Evolutionary conservation across 2,888 invertebrate genomes (phyloP).

Genomic region (Zaprionus obscuricornis): DNA sequence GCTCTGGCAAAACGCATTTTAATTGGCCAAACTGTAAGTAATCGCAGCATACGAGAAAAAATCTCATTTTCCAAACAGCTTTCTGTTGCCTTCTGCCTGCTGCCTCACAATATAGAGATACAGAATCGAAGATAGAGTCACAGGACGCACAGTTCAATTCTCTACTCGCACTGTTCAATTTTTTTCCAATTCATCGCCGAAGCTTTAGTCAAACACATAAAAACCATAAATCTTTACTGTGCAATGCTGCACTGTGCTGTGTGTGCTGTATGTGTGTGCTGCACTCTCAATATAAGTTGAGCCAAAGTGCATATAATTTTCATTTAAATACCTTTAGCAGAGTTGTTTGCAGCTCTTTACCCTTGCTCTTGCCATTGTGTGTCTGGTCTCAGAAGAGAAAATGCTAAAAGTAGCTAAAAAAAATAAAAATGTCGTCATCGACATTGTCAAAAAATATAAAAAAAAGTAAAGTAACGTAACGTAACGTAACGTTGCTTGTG

Average conservation of each 20-base stretch:
- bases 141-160: slow-evolving; percentile 12
- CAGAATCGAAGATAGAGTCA: too few species aligned
- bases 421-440: too few species aligned
- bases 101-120: too few species aligned
- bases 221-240: slow-evolving; percentile 66
- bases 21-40: slow-evolving; percentile 47
- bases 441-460: too few species aligned
- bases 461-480: neutral
- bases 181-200: slow-evolving; percentile 58
- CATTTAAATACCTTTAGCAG: slow-evolving; percentile 69
- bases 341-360: slow-evolving; percentile 31
- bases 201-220: slow-evolving; percentile 38
- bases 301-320: slow-evolving; percentile 69
- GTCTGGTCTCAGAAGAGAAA: slow-evolving; percentile 9
- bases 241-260: slow-evolving; percentile 43
- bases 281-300: too few species aligned
- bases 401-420: slow-evolving; percentile 13
- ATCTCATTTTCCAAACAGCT: slow-evolving; percentile 24
- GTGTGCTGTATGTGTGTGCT: too few species aligned
- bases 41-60: slow-evolving; percentile 21
- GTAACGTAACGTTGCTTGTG: slow-evolving; percentile 33
- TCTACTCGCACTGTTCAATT: slow-evolving; percentile 12
- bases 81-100: too few species aligned
- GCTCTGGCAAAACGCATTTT: slow-evolving; percentile 43
- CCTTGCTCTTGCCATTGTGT: slow-evolving; percentile 16